phyloP scores from a whole-genome alignment of 2,797 vertebrate species.

The Crypturellus tataupa region DNA sequence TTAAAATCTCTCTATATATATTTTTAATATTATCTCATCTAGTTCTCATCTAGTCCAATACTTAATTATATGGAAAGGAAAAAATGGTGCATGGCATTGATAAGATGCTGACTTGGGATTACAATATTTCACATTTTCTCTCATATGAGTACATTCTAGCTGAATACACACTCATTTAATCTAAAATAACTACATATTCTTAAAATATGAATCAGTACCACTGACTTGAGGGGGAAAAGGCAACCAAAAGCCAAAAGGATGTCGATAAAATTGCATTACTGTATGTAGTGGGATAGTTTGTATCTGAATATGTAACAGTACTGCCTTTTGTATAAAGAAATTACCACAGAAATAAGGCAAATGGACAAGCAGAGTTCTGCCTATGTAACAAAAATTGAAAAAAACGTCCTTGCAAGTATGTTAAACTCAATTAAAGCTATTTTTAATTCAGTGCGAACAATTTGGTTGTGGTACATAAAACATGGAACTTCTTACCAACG shows the following conservation, averaged over 20 bases:
- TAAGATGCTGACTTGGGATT: neutral
- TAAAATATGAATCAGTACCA: neutral
- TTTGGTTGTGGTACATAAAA: neutral
- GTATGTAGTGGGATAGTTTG: neutral
- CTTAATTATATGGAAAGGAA: neutral
- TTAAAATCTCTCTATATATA: neutral
- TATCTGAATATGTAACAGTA: neutral
- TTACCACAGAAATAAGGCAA: neutral
- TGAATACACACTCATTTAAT: neutral
- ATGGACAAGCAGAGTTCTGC: neutral
- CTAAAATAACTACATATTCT: neutral
- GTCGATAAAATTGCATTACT: neutral
- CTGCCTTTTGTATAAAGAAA: fast-evolving
- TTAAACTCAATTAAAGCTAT: neutral
- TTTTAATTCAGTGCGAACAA: neutral
- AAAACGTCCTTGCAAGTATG: neutral
- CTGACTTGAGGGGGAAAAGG: neutral
- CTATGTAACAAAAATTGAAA: neutral
- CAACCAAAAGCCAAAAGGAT: neutral
- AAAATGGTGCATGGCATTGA: neutral
- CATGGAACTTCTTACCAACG: neutral
- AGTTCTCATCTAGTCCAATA: neutral
- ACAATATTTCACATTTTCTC: neutral
- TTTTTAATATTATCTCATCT: neutral
- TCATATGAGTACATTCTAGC: neutral